Evolutionary conservation across 2,888 invertebrate genomes (phyloP), one percentile per base, ranked within the genome.

Genomic region (Zelleria hepariella): DNA sequence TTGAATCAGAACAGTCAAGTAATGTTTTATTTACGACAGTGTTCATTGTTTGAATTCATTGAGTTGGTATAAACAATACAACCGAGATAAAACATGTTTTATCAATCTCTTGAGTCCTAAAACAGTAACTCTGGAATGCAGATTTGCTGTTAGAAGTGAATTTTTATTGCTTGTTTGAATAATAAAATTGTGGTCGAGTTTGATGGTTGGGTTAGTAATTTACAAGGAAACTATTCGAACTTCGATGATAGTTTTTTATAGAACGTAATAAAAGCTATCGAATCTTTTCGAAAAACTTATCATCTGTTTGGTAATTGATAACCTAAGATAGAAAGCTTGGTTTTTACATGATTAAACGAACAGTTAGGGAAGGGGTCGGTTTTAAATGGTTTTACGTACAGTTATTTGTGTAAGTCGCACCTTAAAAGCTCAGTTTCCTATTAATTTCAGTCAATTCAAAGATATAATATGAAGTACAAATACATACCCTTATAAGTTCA

Each of bases 401-500:
- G 18, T 51, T 21, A 1, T 18, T 18, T 8, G 51, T 51, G 21
- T 21, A 51, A 53, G 25, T n/a, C 15, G 5, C 10, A 6, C 1
- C 53, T 24, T 15, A 53, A 53, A 53, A 23, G 2, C 53, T n/a
- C n/a, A 53, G n/a, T 52, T 52, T 57, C 56, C 27, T 51, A 42
- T 25, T 6, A 56, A 51, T 65, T 67, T 65, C 61, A 59, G 63
- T 69, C 70, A 73, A 70, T 67, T 68, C 66, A 67, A 68, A 75
- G 76, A 71, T 74, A 70, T 63, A 67, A 66, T 67, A 65, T 73
- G 75, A 82, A 86, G 85, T 80, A 80, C 56, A 82, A 81, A 79
- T 82, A 86, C 85, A 70, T 84, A 86, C 88, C 85, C 78, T 80
- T 86, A 86, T 67, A 84, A 75, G 77, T 82, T 79, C 74, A 80